Conservation (phyloP, 2,888 invertebrate species). For the Cryptophagus acutangulus region DNA sequence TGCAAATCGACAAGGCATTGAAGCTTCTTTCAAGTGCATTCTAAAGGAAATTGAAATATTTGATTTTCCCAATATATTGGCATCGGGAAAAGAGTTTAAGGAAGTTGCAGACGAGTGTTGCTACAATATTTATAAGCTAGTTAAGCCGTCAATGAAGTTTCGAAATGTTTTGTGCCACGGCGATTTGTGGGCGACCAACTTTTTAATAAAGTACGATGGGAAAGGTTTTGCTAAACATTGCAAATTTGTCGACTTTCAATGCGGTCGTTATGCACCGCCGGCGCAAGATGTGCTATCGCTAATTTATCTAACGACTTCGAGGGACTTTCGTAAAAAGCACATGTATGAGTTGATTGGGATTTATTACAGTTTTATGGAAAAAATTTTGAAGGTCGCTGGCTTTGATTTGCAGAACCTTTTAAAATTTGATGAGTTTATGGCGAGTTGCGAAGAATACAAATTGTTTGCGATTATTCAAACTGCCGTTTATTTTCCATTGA, state of each 20-base stretch:
- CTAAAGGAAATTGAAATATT: constrained; percentile 34
- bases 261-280: constrained; percentile 56
- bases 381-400: constrained; percentile 28
- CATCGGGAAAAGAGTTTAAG: constrained; percentile 31
- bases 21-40: constrained; percentile 34
- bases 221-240: constrained; percentile 30
- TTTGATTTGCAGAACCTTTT: constrained; percentile 30
- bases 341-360: constrained; percentile 36
- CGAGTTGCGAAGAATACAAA: constrained; percentile 40
- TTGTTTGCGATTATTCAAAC: constrained; percentile 35
- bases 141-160: constrained; percentile 43
- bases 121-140: constrained; percentile 30
- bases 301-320: constrained; percentile 36
- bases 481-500: constrained; percentile 37
- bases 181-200: constrained; percentile 62
- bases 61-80: constrained; percentile 29
- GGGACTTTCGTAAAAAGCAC: constrained; percentile 31
- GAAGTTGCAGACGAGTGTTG: constrained; percentile 24
- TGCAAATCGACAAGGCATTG: constrained; percentile 26
- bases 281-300: constrained; percentile 57
- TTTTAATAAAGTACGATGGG: constrained; percentile 35
- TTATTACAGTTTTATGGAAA: constrained; percentile 40
- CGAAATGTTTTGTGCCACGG: constrained; percentile 57
- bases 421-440: constrained; percentile 34
- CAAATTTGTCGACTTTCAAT: constrained; percentile 46